Percentiles rank a stretch among this genome's conserved stretches.
Evolutionary conservation across 2,113 vertebrate genomes (phyloP).

Genomic region (Gavia stellata): DNA sequence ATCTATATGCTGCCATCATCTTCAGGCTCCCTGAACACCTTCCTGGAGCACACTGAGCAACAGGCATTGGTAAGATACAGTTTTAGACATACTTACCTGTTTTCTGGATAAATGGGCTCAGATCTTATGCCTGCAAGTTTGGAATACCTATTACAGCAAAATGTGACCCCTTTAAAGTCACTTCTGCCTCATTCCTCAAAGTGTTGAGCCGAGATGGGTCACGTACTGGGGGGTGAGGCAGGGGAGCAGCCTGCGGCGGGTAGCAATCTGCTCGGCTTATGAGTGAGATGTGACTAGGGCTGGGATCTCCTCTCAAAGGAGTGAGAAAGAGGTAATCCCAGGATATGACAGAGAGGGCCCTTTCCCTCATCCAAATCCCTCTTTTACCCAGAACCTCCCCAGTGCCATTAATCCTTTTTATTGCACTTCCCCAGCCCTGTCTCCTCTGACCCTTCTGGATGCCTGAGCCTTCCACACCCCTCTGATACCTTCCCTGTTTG

Average conservation of each 20-base stretch:
- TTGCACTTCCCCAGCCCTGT: fast-evolving
- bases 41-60: not conserved
- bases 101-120: not conserved
- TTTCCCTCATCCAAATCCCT: not conserved
- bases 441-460: not conserved
- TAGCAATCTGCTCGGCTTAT: not conserved
- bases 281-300: not conserved
- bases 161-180: not conserved
- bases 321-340: not conserved
- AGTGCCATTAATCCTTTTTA: constrained; percentile 10
- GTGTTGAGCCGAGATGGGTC: not conserved
- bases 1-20: not conserved
- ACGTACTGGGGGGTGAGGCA: not conserved
- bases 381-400: not conserved
- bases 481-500: fast-evolving
- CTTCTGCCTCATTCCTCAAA: not conserved
- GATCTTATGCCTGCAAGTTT: not conserved
- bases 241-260: not conserved
- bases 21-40: not conserved
- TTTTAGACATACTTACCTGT: not conserved
- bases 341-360: not conserved
- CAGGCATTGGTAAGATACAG: not conserved
- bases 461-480: not conserved
- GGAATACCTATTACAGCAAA: not conserved
- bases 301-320: not conserved